Base-by-base conservation (phyloP, 2,888 invertebrate genomes). In the Clepsis dumicolana region DNA sequence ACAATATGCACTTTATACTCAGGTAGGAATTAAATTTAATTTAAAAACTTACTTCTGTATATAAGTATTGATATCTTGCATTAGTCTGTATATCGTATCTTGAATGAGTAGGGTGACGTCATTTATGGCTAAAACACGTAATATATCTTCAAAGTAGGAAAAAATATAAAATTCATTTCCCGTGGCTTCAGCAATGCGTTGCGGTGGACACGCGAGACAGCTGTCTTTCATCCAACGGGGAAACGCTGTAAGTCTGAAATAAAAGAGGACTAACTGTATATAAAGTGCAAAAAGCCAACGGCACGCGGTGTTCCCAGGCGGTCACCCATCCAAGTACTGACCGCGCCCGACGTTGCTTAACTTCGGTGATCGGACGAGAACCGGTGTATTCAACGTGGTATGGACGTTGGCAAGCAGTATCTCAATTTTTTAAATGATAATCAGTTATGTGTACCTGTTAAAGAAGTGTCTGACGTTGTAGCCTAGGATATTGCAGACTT, bases 171-270 rank as follows among this genome's bases (percentile, higher is more conserved):
- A 94, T 72, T 93, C 93, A 66, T 90, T 91, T 71, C 92, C 92
- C 0, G 90, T 96, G 41, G 94, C 94, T 1, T 94, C 94, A 0
- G 93, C 90, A 8, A 95, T 87, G 1, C 84, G 85, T 72, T 96
- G 94, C 0, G 96, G 95, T 0, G 95, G 94, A 70, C 97, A 97
- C 44, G 95, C 94, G 0, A 97, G 81, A 78, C 98, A 98, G 0
- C 97, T 96, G 12, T 96, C 96, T 76, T 95, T 94, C 96, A 97
- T 96, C 98, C 98, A 98, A 8, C 98, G 95, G 0, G 96, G 95
- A 80, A 98, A 97, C 0, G 94, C 86, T 76, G 96, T 96, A 5
- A 97, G 84, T 70, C 96, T 96, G 78, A 35, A 76, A 75, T 24
- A 48, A 57, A 14, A 16, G 8, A 27, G 12, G 14, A 12, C n/a